phyloP scores from a whole-genome alignment of 1,140 invertebrate genomes.

The Vanessa atalanta region DNA sequence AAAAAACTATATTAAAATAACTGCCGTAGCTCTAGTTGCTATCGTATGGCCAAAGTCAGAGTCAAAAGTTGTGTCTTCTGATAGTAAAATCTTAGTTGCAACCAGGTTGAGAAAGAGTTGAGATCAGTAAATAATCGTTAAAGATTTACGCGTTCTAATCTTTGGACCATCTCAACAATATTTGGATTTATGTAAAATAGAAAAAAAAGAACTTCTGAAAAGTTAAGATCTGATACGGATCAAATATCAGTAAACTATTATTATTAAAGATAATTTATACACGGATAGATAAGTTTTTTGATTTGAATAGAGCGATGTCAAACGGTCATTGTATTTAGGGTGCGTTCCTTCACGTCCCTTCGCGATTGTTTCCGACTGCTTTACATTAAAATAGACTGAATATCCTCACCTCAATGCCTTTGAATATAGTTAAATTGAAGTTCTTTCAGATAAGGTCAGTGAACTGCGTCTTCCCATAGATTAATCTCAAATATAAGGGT shows the following conservation, averaged over 20 bases:
- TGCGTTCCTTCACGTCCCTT: conserved; percentile 49
- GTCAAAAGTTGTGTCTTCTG: too few species aligned
- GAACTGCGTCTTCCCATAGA: conserved; percentile 51
- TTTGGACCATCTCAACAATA: too few species aligned
- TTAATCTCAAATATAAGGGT: conserved; percentile 52
- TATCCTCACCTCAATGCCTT: conserved; percentile 30
- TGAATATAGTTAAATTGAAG: conserved; percentile 61
- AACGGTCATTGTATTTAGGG: conserved; percentile 26
- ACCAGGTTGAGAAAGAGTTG: too few species aligned
- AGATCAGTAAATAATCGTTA: too few species aligned
- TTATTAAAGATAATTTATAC: conserved; percentile 6
- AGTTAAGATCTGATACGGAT: too few species aligned
- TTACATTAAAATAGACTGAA: conserved; percentile 60
- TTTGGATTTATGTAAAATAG: too few species aligned
- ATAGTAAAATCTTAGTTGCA: too few species aligned
- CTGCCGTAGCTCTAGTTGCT: too few species aligned
- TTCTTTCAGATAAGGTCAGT: conserved; percentile 56
- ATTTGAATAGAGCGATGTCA: conserved; percentile 33
- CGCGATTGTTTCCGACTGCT: conserved; percentile 57
- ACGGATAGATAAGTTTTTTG: conserved; percentile 19
- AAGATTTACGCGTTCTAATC: too few species aligned
- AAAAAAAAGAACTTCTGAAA: too few species aligned
- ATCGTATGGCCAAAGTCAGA: too few species aligned
- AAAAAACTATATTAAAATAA: too few species aligned
- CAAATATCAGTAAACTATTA: background rate